phyloP scores from a whole-genome alignment of 2,888 invertebrate species.

The Drosophila lutescens region DNA sequence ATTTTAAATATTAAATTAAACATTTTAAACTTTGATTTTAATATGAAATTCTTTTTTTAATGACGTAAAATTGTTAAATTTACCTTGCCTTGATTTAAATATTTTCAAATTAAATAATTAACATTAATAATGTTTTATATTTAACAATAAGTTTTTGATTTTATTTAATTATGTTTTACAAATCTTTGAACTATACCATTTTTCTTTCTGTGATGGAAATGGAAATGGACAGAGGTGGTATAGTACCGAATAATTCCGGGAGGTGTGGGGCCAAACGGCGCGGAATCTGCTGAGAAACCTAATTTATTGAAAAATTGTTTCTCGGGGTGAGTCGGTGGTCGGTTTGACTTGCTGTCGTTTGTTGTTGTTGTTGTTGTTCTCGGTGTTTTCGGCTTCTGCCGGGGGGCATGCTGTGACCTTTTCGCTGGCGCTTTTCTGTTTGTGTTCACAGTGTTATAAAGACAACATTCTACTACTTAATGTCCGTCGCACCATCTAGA shows the following conservation, averaged over 20 bases:
- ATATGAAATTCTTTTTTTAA: too few species aligned
- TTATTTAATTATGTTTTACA: too few species aligned
- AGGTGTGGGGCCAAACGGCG: constrained; percentile 40
- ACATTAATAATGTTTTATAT: too few species aligned
- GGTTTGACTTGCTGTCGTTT: constrained; percentile 47
- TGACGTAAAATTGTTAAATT: too few species aligned
- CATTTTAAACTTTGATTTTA: too few species aligned
- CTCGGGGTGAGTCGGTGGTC: constrained; percentile 67
- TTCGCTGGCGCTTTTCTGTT: constrained; percentile 56
- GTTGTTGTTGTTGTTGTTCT: neutral
- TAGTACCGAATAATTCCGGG: neutral
- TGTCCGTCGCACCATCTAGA: constrained; percentile 64
- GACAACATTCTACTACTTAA: constrained; percentile 80
- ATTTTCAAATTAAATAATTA: too few species aligned
- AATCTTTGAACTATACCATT: too few species aligned
- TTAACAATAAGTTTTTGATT: too few species aligned
- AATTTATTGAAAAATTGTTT: constrained; percentile 83
- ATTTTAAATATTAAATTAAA: too few species aligned
- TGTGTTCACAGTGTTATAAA: constrained; percentile 77
- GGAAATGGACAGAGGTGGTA: constrained; percentile 23
- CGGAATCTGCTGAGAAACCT: constrained; percentile 82
- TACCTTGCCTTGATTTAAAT: too few species aligned
- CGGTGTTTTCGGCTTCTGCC: constrained; percentile 31
- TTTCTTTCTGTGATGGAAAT: constrained; percentile 35
- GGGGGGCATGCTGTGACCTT: constrained; percentile 75